phyloP scores from a whole-genome alignment of 2,113 vertebrate genomes.

The Chloropsis cyanopogon region DNA sequence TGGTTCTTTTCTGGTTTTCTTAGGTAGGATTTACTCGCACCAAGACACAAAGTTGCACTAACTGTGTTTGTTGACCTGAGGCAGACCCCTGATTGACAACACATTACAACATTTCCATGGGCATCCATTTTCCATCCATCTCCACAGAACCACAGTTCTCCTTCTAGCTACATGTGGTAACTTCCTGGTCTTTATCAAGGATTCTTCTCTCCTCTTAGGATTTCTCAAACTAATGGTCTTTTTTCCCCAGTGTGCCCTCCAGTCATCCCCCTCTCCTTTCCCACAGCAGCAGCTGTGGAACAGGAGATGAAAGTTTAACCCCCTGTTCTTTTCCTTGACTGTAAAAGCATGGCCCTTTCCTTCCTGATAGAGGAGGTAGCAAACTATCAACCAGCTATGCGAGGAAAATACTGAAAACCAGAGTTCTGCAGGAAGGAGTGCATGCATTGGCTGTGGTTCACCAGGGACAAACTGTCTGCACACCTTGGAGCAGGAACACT shows the following conservation, averaged over 20 bases:
- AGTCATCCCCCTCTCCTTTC: neutral
- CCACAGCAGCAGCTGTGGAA: neutral
- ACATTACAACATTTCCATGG: neutral
- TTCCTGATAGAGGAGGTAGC: neutral
- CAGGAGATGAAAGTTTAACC: neutral
- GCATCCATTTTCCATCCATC: neutral
- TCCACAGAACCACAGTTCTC: neutral
- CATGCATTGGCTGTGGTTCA: neutral
- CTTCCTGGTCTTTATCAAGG: neutral
- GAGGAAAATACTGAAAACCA: neutral
- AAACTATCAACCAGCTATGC: neutral
- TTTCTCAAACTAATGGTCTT: neutral
- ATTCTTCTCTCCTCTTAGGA: neutral
- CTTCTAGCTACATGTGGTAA: neutral
- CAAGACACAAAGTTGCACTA: neutral
- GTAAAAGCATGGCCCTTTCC: neutral
- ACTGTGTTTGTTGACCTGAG: neutral
- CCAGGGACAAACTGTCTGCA: neutral
- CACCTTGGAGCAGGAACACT: neutral
- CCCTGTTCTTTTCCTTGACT: accelerated
- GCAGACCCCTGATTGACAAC: neutral
- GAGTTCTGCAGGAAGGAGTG: neutral
- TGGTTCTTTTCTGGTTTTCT: neutral
- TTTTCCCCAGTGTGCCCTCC: neutral
- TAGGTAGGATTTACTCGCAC: neutral